A percentile compares a stretch with the other conserved stretches of the same genome.
These are phyloP conservation scores for Deladenus siricidicola DNA, from an alignment of 2,888 invertebrate species.

Conservation along the genomic window DNA sequence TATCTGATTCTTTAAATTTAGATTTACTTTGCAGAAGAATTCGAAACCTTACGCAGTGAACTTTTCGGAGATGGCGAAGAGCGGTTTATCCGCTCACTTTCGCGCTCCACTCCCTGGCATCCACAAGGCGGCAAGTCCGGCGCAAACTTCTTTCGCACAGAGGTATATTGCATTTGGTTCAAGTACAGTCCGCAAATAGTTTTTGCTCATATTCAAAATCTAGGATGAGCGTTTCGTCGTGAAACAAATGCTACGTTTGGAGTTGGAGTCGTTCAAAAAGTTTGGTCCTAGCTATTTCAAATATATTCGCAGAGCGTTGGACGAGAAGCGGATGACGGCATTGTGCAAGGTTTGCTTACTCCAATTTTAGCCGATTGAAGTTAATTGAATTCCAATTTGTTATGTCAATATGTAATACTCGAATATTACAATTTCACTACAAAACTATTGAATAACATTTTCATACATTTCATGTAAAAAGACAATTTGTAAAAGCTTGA, in stretches of 20 bases:
- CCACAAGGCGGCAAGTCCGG: constrained; percentile 93
- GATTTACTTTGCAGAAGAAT: constrained; percentile 75
- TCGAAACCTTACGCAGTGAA: constrained; percentile 68
- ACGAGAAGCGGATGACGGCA: constrained; percentile 61
- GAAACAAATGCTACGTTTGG: constrained; percentile 66
- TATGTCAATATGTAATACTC: not conserved
- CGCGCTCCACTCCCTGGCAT: constrained; percentile 78
- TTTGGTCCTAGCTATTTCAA: constrained; percentile 90
- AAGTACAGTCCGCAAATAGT: not conserved
- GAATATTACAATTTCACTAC: too few relatives aligned
- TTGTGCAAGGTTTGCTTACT: constrained; percentile 64
- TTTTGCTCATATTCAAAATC: constrained; percentile 4
- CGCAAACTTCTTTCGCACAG: constrained; percentile 70
- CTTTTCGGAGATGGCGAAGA: constrained; percentile 60
- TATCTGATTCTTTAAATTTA: too few relatives aligned
- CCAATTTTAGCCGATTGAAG: not conserved
- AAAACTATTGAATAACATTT: too few relatives aligned
- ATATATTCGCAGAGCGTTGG: constrained; percentile 63
- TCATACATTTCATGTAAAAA: too few relatives aligned
- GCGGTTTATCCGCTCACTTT: constrained; percentile 73
- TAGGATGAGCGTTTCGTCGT: constrained; percentile 49
- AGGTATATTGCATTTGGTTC: constrained; percentile 38
- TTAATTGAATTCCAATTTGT: not conserved
- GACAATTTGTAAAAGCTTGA: too few relatives aligned
- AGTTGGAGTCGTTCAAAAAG: constrained; percentile 81